phyloP scores from a whole-genome alignment of 1,140 invertebrate genomes.

The Capitella teleta region DNA sequence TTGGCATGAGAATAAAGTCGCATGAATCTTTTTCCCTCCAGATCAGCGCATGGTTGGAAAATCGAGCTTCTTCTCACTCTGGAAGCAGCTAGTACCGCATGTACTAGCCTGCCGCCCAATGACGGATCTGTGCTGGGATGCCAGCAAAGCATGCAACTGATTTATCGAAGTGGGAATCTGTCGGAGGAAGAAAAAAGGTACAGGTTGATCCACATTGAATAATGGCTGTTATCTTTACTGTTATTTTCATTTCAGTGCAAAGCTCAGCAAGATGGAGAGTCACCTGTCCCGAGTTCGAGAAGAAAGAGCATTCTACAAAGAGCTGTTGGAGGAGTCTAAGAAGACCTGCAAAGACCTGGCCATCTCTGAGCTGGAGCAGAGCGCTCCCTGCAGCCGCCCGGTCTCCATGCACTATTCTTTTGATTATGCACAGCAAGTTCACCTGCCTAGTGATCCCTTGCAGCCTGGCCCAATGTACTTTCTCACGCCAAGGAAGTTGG shows the following conservation, averaged over 20 bases:
- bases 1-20: no score
- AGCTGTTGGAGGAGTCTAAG: conserved; percentile 7
- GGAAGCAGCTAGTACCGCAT: conserved; percentile 10
- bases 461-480: conserved; percentile 7
- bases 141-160: conserved; percentile 14
- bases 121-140: conserved; percentile 18
- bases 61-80: no score
- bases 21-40: no score
- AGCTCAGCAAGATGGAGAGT: neutral
- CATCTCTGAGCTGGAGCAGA: no score
- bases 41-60: no score
- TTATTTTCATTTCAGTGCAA: neutral
- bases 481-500: conserved; percentile 4
- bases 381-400: conserved; percentile 5
- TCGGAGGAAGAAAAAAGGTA: conserved; percentile 12
- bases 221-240: neutral
- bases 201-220: neutral
- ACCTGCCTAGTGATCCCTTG: neutral
- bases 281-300: conserved; percentile 12
- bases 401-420: conserved; percentile 8
- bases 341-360: conserved; percentile 1
- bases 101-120: conserved; percentile 13
- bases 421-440: conserved; percentile 10
- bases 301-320: conserved; percentile 15
- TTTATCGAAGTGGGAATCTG: conserved; percentile 12